Evolutionary conservation across 2,888 invertebrate species (phyloP), one percentile per base, ranked within the genome.

Genomic region (Mythimna ferrago): DNA sequence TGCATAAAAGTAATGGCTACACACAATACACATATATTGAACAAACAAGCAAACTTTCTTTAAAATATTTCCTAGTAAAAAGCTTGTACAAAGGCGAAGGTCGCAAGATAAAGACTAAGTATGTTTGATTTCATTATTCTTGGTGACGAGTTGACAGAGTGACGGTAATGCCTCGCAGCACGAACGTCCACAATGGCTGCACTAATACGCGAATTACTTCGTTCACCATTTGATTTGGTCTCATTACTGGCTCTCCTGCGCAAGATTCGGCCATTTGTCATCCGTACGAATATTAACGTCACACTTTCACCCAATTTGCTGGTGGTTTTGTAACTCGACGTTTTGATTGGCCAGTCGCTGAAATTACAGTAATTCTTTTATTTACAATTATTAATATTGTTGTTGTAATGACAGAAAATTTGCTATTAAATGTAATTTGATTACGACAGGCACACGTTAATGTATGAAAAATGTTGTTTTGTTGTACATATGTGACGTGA

Each of bases 231-330:
- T 92, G 89, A 93, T 93, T 93, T 90, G 89, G 86, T 88, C 90
- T 90, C 91, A 93, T 94, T 93, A 86, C 92, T 84, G 44, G 81
- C 84, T 82, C 86, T 87, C 85, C 85, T 90, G 90, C 86, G 80
- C 89, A 91, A 92, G 91, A 92, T 92, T 92, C 88, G 89, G 89
- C 90, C 93, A 94, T 95, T 95, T 94, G 94, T 95, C 95, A 95
- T 93, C 87, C 92, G 92, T 91, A 91, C 88, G 90, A 92, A 93
- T 91, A 94, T 94, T 94, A 94, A 88, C 90, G 94, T 94, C 94
- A 94, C 93, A 95, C 95, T 95, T 95, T 95, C 94, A 90, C 94
- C 94, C 89, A 93, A 94, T 94, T 94, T 93, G 88, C 88, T 90
- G 87, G 91, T 87, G 89, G 92, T 93, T 90, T 92, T 91, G 91